phyloP scores from a whole-genome alignment of 2,797 vertebrate species.

The Pseudocheirus occidentalis region DNA sequence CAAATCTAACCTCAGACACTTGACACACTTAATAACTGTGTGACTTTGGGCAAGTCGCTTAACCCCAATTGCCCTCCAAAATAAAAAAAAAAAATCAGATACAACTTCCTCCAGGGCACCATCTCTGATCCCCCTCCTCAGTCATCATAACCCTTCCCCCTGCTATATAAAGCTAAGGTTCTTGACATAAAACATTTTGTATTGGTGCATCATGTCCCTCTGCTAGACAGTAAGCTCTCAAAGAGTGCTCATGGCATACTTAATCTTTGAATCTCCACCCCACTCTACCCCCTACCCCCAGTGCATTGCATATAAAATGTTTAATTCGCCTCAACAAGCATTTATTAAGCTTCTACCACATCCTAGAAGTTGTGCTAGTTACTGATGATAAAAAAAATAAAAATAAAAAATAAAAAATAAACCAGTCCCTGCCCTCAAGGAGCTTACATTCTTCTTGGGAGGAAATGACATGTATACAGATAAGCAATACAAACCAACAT shows the following conservation, averaged over 20 bases:
- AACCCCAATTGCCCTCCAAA: too few species aligned
- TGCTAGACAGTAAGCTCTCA: background rate
- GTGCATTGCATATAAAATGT: background rate
- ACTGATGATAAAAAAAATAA: background rate
- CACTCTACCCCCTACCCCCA: background rate
- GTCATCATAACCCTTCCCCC: background rate
- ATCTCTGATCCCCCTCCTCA: background rate
- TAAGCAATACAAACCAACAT: background rate
- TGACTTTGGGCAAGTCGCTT: too few species aligned
- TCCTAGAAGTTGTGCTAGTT: background rate
- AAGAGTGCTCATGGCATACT: background rate
- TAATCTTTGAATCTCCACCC: background rate
- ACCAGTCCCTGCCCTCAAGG: background rate
- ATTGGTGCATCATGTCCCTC: background rate
- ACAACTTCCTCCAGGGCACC: too few species aligned
- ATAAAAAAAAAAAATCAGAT: too few species aligned
- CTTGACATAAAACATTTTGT: background rate
- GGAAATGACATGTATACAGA: background rate
- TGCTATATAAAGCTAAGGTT: background rate
- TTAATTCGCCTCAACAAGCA: background rate
- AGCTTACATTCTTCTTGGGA: background rate
- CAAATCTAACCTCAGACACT: too few species aligned
- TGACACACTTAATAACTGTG: too few species aligned
- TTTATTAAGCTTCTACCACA: background rate
- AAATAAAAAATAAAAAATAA: too few species aligned